Conservation (phyloP, 1,140 invertebrate genomes). For the Zaprionus taronus region DNA sequence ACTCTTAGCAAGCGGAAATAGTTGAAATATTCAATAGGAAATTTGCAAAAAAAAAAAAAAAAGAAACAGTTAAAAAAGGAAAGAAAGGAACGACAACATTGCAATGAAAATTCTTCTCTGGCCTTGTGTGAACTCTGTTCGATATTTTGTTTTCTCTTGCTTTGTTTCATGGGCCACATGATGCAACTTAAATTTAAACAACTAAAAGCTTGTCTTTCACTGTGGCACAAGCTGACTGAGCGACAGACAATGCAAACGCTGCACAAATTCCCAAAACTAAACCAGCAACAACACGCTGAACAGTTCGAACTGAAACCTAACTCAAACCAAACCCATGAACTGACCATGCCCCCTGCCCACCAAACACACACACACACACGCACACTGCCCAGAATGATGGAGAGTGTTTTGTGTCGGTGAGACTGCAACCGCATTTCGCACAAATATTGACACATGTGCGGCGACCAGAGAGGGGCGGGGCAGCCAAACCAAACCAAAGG, state of each 20-base stretch:
- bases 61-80: not conserved
- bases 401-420: conserved; percentile 74
- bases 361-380: not conserved
- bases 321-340: conserved; percentile 48
- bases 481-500: conserved; percentile 47
- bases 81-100: conserved; percentile 18
- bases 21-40: conserved; percentile 60
- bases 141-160: conserved; percentile 7
- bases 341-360: not conserved
- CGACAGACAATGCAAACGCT: conserved; percentile 39
- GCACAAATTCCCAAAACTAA: conserved; percentile 34
- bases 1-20: conserved; percentile 53
- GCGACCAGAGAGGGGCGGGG: conserved; percentile 10
- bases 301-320: conserved; percentile 47
- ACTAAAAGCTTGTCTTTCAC: conserved; percentile 60
- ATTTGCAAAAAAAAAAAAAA: conserved; percentile 39
- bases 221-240: not conserved
- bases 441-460: conserved; percentile 79
- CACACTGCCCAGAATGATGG: conserved; percentile 49
- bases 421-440: conserved; percentile 79
- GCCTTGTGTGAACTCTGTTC: not conserved
- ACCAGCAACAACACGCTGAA: conserved; percentile 30
- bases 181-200: conserved; percentile 75
- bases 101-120: conserved; percentile 8
- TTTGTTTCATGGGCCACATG: conserved; percentile 21